These are phyloP conservation scores for Lepus timidus DNA, from an alignment of 2,113 vertebrate species.

Conservation along the genomic window DNA sequence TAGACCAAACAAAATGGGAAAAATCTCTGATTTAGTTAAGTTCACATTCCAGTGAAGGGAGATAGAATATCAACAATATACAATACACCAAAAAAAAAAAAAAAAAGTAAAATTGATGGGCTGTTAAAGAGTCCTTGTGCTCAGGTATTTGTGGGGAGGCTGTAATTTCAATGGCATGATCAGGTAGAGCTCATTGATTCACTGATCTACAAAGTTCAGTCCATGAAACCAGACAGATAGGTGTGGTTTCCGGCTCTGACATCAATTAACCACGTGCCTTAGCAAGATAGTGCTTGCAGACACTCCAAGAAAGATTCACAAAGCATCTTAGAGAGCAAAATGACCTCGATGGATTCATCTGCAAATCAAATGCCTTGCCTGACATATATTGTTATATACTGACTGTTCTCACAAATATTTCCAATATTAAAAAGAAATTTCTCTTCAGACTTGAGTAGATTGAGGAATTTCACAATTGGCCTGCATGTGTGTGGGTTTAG, in stretches of 20 bases:
- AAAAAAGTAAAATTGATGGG: background rate
- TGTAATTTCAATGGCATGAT: background rate
- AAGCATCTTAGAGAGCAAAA: background rate
- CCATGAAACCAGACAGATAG: background rate
- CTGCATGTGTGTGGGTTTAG: background rate
- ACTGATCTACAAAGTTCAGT: background rate
- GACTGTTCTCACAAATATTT: background rate
- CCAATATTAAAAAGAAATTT: background rate
- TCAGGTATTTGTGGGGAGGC: background rate
- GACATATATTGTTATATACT: background rate
- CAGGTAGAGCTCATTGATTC: background rate
- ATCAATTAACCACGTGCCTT: background rate
- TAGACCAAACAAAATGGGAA: background rate
- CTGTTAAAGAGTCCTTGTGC: background rate
- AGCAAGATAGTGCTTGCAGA: background rate
- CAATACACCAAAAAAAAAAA: background rate
- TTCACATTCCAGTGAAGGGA: background rate
- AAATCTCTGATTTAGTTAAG: background rate
- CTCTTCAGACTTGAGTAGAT: background rate
- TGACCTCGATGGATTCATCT: too few species aligned
- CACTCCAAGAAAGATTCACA: background rate
- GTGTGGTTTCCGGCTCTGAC: background rate
- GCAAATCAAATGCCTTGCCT: background rate
- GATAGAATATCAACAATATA: background rate
- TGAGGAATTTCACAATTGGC: background rate